Evolutionary conservation across 2,888 invertebrate genomes (phyloP).

Genomic region (Drosophila sordidula): DNA sequence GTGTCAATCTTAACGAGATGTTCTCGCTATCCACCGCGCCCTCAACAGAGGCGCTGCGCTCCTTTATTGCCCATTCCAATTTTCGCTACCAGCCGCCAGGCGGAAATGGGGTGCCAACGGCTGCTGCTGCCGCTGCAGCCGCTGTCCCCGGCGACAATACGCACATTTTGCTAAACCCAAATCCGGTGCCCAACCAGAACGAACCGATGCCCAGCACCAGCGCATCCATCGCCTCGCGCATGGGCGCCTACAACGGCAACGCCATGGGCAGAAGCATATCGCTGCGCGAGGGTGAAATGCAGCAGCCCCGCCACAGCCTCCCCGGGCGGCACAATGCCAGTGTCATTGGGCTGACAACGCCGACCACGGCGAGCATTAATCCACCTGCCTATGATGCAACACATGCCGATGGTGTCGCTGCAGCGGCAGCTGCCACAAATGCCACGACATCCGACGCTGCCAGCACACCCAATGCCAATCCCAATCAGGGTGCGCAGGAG

Average conservation of each 20-base stretch:
- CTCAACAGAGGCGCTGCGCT: conserved; percentile 79
- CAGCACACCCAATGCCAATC: conserved; percentile 14
- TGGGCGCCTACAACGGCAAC: conserved; percentile 23
- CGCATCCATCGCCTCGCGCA: conserved; percentile 24
- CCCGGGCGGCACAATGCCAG: conserved; percentile 53
- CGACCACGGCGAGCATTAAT: conserved; percentile 6
- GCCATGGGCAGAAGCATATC: conserved; percentile 67
- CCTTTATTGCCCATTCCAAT: conserved; percentile 76
- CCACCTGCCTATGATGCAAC: conserved; percentile 14
- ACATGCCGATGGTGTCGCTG: conserved; percentile 11
- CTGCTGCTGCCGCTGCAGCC: neutral
- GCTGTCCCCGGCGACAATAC: conserved; percentile 43
- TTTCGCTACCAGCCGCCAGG: conserved; percentile 72
- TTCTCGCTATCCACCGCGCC: conserved; percentile 79
- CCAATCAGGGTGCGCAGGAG: conserved; percentile 38
- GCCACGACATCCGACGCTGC: conserved; percentile 2
- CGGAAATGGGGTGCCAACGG: conserved; percentile 21
- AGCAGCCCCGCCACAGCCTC: conserved; percentile 34
- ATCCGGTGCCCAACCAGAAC: conserved; percentile 6
- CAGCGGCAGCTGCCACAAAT: conserved; percentile 6
- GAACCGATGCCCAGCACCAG: conserved; percentile 32
- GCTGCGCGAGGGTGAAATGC: conserved; percentile 66
- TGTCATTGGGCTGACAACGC: conserved; percentile 51
- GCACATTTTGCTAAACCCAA: conserved; percentile 50
- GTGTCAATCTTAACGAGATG: conserved; percentile 81